Evolutionary conservation across 2,113 vertebrate species (phyloP).

Genomic region (Stictonetta naevosa): DNA sequence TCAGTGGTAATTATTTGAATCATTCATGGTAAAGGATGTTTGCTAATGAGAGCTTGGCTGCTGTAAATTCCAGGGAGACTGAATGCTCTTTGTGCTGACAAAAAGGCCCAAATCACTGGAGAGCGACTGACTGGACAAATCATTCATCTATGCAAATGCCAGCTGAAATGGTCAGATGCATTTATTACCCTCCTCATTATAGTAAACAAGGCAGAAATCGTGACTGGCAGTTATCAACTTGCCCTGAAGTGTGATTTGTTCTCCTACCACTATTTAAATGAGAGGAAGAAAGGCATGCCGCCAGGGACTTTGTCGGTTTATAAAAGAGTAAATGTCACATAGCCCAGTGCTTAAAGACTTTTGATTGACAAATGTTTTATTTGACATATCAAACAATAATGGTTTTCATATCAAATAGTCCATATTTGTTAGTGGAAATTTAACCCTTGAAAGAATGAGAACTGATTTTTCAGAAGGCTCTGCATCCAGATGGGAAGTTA

Average conservation of each 20-base stretch:
- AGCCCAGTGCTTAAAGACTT: conserved; percentile 86
- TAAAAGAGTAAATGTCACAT: conserved; percentile 93
- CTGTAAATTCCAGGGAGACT: conserved; percentile 87
- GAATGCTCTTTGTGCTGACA: conserved; percentile 93
- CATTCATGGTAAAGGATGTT: conserved; percentile 90
- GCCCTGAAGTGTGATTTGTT: conserved; percentile 87
- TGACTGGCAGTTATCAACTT: conserved; percentile 90
- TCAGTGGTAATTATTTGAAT: conserved; percentile 93
- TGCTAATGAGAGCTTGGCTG: conserved; percentile 92
- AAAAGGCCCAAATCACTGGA: conserved; percentile 88
- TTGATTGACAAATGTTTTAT: conserved; percentile 93
- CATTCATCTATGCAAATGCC: conserved; percentile 96
- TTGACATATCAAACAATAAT: conserved; percentile 91
- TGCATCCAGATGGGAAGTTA: conserved; percentile 65
- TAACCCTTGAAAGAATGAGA: conserved; percentile 79
- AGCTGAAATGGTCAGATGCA: conserved; percentile 90
- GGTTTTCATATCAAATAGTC: conserved; percentile 86
- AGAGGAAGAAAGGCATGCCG: conserved; percentile 87
- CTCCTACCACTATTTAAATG: conserved; percentile 85
- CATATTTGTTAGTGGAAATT: conserved; percentile 81
- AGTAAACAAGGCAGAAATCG: conserved; percentile 86
- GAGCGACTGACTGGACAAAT: conserved; percentile 90
- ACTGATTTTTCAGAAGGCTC: conserved; percentile 59
- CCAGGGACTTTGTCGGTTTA: conserved; percentile 84
- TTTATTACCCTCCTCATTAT: conserved; percentile 92